phyloP scores from a whole-genome alignment of 1,140 invertebrate genomes.

The Drosophila kurseongensis region DNA sequence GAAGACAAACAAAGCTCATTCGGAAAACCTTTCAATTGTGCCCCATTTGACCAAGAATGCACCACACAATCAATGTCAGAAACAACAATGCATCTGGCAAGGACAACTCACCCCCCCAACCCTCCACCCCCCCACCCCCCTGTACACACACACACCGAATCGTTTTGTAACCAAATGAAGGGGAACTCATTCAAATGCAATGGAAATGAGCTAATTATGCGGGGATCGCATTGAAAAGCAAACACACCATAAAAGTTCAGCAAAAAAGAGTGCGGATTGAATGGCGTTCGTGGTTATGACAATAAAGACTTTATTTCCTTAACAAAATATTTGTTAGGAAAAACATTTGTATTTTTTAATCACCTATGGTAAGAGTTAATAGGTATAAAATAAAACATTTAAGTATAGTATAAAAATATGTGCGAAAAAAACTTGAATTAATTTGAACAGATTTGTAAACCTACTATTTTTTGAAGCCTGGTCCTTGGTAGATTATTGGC shows the following conservation, averaged over 20 bases:
- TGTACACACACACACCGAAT: neutral
- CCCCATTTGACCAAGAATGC: constrained; percentile 21
- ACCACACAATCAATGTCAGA: constrained; percentile 1
- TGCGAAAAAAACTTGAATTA: too few relatives aligned
- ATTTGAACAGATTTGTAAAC: too few relatives aligned
- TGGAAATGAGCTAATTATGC: constrained; percentile 63
- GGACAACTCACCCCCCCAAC: neutral
- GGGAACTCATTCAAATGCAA: constrained; percentile 11
- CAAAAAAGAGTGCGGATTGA: neutral
- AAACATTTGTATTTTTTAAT: too few relatives aligned
- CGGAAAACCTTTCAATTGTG: constrained; percentile 6
- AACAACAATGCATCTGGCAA: constrained; percentile 9
- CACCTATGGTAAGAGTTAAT: too few relatives aligned
- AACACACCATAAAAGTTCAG: constrained; percentile 11
- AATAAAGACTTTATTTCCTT: too few relatives aligned
- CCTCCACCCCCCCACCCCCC: neutral
- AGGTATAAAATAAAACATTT: too few relatives aligned
- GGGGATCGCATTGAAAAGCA: constrained; percentile 37
- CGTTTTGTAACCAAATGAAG: constrained; percentile 8
- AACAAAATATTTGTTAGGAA: too few relatives aligned
- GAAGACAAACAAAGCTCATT: neutral
- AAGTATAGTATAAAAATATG: too few relatives aligned
- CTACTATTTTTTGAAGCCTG: too few relatives aligned
- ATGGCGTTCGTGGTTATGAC: too few relatives aligned
- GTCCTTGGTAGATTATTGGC: too few relatives aligned